phyloP scores from a whole-genome alignment of 2,797 vertebrate species.

The Lates japonicus region DNA sequence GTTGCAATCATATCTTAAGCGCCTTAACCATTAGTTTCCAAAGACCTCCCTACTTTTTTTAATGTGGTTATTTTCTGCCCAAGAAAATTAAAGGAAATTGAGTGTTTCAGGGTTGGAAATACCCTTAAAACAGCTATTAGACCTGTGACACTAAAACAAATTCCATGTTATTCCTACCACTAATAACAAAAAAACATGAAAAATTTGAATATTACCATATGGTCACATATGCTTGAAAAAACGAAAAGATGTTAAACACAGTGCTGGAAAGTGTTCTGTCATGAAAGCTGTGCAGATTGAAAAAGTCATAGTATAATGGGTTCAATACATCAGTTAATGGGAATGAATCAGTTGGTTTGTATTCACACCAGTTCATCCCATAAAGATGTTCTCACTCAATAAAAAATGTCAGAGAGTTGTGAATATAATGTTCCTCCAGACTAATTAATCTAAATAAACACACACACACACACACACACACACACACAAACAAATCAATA shows the following conservation, averaged over 20 bases:
- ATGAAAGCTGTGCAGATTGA: background rate
- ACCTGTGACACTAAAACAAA: background rate
- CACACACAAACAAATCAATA: slow-evolving; percentile 14
- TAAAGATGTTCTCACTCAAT: background rate
- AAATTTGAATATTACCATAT: background rate
- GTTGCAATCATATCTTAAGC: background rate
- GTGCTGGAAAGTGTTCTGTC: background rate
- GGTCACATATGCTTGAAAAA: background rate
- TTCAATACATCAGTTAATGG: background rate
- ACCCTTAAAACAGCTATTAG: background rate
- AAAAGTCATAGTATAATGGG: background rate
- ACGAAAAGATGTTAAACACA: background rate
- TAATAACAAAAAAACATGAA: background rate
- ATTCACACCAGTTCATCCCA: background rate
- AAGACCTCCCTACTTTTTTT: background rate
- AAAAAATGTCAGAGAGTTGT: background rate
- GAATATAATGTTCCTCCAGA: background rate
- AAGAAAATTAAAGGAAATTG: background rate
- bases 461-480: background rate
- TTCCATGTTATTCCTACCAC: background rate
- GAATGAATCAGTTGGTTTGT: background rate
- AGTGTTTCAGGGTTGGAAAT: background rate
- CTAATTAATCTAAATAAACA: slow-evolving; percentile 21
- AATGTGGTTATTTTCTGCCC: background rate
- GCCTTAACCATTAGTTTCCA: background rate